A percentile compares a stretch with the other conserved stretches of the same genome.
These are phyloP conservation scores for Tupaia chinensis DNA, from an alignment of 2,113 vertebrate genomes.

Conservation along the genomic window DNA sequence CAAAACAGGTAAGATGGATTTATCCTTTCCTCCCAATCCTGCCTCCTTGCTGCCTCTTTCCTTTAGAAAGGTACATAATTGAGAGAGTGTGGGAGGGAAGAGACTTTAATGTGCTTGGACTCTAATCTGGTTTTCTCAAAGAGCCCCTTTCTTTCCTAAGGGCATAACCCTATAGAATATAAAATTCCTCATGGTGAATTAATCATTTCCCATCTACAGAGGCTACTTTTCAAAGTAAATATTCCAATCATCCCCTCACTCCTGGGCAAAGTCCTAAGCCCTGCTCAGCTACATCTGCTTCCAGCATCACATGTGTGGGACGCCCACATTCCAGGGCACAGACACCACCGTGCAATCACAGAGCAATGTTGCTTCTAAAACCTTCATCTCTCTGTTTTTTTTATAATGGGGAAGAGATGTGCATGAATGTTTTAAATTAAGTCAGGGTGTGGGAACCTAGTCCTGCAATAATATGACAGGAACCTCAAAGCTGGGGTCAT, in stretches of 20 bases:
- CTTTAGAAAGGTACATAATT: not conserved
- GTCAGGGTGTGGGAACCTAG: conserved; percentile 71
- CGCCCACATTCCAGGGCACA: conserved; percentile 49
- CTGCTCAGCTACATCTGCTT: conserved; percentile 57
- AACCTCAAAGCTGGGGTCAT: conserved; percentile 64
- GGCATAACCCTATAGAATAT: conserved; percentile 31
- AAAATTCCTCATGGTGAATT: conserved; percentile 76
- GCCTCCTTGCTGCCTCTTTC: not conserved
- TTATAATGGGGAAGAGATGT: conserved; percentile 33
- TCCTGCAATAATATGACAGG: conserved; percentile 54
- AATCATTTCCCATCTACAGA: conserved; percentile 76
- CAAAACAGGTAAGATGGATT: not conserved
- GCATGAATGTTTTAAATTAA: conserved; percentile 72
- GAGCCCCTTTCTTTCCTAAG: conserved; percentile 59
- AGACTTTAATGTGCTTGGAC: not conserved
- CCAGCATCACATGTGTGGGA: conserved; percentile 14
- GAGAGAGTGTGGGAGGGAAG: not conserved
- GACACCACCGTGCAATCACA: not conserved
- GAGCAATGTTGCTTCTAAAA: not conserved
- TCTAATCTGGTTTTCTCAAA: conserved; percentile 46
- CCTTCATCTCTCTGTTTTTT: not conserved
- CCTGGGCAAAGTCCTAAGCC: conserved; percentile 69
- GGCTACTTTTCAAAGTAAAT: conserved; percentile 79
- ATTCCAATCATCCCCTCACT: conserved; percentile 66
- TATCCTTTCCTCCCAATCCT: not conserved